phyloP scores from a whole-genome alignment of 2,888 invertebrate species.

The Agriotes lineatus region DNA sequence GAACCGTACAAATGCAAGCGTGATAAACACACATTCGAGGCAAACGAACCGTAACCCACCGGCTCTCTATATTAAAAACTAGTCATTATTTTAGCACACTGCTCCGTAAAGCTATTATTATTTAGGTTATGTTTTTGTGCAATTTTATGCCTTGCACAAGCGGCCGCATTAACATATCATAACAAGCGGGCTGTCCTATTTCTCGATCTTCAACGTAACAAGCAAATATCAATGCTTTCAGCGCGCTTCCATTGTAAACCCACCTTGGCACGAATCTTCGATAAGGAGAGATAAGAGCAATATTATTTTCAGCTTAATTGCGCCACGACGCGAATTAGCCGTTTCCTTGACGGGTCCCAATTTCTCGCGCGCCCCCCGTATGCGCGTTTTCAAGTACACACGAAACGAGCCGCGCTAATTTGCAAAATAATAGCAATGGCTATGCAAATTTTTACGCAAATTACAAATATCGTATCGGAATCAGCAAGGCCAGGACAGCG shows the following conservation, averaged over 20 bases:
- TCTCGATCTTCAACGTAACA: too few relatives aligned
- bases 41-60: constrained; percentile 11
- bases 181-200: too few relatives aligned
- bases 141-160: constrained; percentile 20
- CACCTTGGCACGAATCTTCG: background rate
- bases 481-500: background rate
- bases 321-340: too few relatives aligned
- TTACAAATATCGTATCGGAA: background rate
- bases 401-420: background rate
- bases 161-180: background rate
- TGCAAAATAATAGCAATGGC: background rate
- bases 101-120: constrained; percentile 11
- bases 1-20: background rate
- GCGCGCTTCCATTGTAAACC: background rate
- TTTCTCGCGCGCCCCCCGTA: background rate
- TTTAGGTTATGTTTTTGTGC: constrained; percentile 10
- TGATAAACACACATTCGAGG: constrained; percentile 1
- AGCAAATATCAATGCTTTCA: too few relatives aligned
- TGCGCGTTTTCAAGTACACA: background rate
- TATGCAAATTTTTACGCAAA: constrained; percentile 4
- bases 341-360: background rate
- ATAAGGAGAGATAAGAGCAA: background rate
- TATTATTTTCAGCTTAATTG: too few relatives aligned
- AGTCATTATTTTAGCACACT: constrained; percentile 24
- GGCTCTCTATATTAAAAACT: constrained; percentile 13